phyloP scores from a whole-genome alignment of 2,113 vertebrate genomes.

The Paramormyrops kingsleyae region DNA sequence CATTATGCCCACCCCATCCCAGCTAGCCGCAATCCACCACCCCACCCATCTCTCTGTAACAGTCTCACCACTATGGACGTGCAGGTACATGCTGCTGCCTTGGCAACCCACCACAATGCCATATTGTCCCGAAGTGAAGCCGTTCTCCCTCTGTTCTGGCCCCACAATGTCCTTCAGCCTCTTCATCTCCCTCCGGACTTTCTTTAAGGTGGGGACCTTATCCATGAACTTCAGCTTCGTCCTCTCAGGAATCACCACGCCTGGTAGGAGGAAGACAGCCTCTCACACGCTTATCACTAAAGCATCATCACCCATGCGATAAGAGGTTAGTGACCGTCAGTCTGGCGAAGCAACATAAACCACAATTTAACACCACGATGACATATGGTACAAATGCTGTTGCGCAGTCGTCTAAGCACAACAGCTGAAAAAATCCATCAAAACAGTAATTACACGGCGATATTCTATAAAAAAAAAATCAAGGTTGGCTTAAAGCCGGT shows the following conservation, averaged over 20 bases:
- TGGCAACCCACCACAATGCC: slow-evolving; percentile 75
- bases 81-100: not conserved
- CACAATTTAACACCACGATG: not conserved
- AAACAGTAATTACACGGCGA: not conserved
- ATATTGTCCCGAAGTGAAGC: slow-evolving; percentile 71
- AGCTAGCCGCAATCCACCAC: not conserved
- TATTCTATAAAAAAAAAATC: not conserved
- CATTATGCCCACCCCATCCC: not conserved
- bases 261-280: slow-evolving; percentile 44
- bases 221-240: slow-evolving; percentile 81
- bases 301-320: not conserved
- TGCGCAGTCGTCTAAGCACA: not conserved
- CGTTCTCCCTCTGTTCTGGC: slow-evolving; percentile 57
- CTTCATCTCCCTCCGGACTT: slow-evolving; percentile 69
- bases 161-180: slow-evolving; percentile 78
- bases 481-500: not conserved
- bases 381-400: not conserved
- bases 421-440: not conserved
- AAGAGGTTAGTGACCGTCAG: not conserved
- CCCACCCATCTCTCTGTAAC: not conserved
- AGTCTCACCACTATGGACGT: not conserved
- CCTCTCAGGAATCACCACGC: slow-evolving; percentile 69
- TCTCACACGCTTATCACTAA: not conserved
- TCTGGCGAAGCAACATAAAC: not conserved
- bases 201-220: slow-evolving; percentile 74